Evolutionary conservation across 2,113 vertebrate genomes (phyloP).

Genomic region (Pituophis catenifer): DNA sequence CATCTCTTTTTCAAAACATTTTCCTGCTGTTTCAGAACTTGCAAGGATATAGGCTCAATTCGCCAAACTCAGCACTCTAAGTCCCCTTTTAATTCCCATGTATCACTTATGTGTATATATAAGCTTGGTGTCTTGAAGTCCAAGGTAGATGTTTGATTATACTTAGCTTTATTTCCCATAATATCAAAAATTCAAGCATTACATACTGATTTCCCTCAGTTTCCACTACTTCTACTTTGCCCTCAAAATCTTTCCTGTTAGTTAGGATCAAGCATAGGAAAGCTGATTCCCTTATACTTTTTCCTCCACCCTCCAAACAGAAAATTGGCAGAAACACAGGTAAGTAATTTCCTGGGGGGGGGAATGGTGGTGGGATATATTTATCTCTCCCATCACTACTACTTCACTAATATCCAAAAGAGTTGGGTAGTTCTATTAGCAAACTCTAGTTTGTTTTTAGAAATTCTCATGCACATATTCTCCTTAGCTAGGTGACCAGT

Average conservation of each 20-base stretch:
- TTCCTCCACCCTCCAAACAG: neutral
- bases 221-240: neutral
- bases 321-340: neutral
- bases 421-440: neutral
- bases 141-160: neutral
- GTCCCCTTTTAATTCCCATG: neutral
- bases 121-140: neutral
- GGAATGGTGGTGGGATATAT: neutral
- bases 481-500: neutral
- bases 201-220: neutral
- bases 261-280: neutral
- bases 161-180: neutral
- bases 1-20: neutral
- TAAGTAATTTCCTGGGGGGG: neutral
- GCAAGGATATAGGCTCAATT: neutral
- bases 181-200: neutral
- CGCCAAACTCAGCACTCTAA: neutral
- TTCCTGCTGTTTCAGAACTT: conserved; percentile 26
- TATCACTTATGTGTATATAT: neutral
- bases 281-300: neutral
- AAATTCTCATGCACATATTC: neutral
- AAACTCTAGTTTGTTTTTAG: neutral
- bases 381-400: neutral
- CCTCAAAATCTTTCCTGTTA: neutral
- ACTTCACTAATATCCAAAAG: neutral